Conservation (phyloP, 1,140 invertebrate species). For the Drosophila mayri region DNA sequence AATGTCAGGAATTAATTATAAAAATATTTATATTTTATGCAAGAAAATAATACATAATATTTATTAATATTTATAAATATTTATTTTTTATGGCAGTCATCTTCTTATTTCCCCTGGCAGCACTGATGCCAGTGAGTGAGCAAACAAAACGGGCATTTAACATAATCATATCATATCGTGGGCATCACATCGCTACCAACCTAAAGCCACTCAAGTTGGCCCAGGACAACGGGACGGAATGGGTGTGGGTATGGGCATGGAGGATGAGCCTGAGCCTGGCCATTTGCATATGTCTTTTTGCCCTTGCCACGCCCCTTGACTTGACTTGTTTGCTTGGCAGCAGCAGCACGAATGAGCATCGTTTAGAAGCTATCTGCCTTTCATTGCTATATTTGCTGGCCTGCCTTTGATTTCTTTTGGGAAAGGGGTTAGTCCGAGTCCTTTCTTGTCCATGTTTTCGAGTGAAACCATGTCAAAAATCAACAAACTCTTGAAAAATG, state of each 20-base stretch:
- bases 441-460: background rate
- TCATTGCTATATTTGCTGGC: conserved; percentile 71
- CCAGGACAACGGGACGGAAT: conserved; percentile 23
- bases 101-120: background rate
- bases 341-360: conserved; percentile 64
- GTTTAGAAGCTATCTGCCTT: conserved; percentile 71
- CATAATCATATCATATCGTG: conserved; percentile 83
- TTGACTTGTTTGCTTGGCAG: conserved; percentile 51
- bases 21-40: background rate
- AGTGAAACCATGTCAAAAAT: conserved; percentile 12
- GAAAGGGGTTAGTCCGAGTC: conserved; percentile 12
- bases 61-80: too few species aligned
- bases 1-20: background rate
- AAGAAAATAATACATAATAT: too few species aligned
- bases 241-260: conserved; percentile 17
- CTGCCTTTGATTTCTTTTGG: conserved; percentile 60
- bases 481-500: conserved; percentile 2
- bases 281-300: conserved; percentile 74
- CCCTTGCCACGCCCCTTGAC: conserved; percentile 15
- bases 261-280: conserved; percentile 55
- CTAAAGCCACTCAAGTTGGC: conserved; percentile 76
- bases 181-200: conserved; percentile 74
- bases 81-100: background rate
- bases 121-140: conserved; percentile 54
- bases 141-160: conserved; percentile 82